A percentile compares a stretch with the other conserved stretches of the same genome.
Evolutionary conservation across 2,888 invertebrate genomes (phyloP).

Genomic region (Apodemia duryi): DNA sequence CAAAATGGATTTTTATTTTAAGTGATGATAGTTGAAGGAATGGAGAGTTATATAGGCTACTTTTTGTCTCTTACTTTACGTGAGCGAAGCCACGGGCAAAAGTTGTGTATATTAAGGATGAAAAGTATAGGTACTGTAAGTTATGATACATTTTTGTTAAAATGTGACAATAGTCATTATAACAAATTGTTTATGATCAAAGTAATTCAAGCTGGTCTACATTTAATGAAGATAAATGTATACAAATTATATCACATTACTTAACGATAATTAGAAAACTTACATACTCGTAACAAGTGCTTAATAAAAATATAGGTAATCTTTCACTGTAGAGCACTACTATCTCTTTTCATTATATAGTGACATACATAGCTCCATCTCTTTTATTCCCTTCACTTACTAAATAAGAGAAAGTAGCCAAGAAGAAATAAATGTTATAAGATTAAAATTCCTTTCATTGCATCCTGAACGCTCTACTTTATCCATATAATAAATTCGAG

Average conservation of each 20-base stretch:
- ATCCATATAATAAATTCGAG: background rate
- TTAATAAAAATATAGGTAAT: slow-evolving; percentile 40
- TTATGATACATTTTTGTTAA: background rate
- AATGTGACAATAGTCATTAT: background rate
- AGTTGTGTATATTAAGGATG: too few relatives aligned
- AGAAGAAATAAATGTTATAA: slow-evolving; percentile 67
- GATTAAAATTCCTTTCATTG: slow-evolving; percentile 19
- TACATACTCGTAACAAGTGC: slow-evolving; percentile 33
- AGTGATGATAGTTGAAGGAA: too few relatives aligned
- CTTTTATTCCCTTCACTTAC: slow-evolving; percentile 72
- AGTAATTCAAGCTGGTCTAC: background rate
- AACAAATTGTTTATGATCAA: background rate
- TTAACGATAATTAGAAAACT: slow-evolving; percentile 19
- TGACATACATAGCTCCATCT: slow-evolving; percentile 43
- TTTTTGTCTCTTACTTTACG: too few relatives aligned
- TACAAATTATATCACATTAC: slow-evolving; percentile 15
- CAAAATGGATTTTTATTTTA: too few relatives aligned
- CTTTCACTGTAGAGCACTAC: slow-evolving; percentile 52
- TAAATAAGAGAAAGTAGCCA: slow-evolving; percentile 77
- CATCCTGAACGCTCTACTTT: slow-evolving; percentile 3
- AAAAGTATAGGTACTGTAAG: too few relatives aligned
- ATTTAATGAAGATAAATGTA: slow-evolving; percentile 1
- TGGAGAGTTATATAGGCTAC: too few relatives aligned
- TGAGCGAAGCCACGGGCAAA: too few relatives aligned
- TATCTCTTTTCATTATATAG: slow-evolving; percentile 49